Conservation (phyloP, 2,888 invertebrate genomes). For the Patella depressa region DNA sequence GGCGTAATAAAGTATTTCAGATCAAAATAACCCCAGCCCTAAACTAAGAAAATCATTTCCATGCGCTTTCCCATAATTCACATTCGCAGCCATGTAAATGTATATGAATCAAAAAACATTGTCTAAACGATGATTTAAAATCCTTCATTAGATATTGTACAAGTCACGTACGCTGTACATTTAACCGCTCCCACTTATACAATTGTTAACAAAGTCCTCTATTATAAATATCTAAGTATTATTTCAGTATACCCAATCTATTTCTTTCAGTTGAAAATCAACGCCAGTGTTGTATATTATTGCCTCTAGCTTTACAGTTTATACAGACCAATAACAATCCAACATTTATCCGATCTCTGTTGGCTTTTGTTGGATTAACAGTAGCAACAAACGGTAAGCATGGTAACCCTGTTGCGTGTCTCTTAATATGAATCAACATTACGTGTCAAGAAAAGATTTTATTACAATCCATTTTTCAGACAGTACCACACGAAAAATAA, state of each 20-base stretch:
- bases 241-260: neutral
- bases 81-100: too few species aligned
- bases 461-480: too few species aligned
- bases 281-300: conserved; percentile 49
- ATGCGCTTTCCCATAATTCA: too few species aligned
- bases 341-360: conserved; percentile 40
- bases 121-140: too few species aligned
- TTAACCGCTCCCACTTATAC: too few species aligned
- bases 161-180: neutral
- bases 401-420: neutral
- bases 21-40: too few species aligned
- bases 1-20: too few species aligned
- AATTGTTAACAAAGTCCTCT: too few species aligned
- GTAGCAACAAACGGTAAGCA: conserved; percentile 57
- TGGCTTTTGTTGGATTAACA: conserved; percentile 53
- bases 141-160: neutral
- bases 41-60: too few species aligned
- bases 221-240: too few species aligned
- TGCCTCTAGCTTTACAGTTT: conserved; percentile 52
- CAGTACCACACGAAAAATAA: too few species aligned
- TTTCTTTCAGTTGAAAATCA: conserved; percentile 57
- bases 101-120: neutral
- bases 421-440: neutral
- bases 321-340: conserved; percentile 36
- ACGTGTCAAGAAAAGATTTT: too few species aligned